These are phyloP conservation scores for Gracilinanus agilis DNA, from an alignment of 2,113 vertebrate genomes.

Conservation along the genomic window DNA sequence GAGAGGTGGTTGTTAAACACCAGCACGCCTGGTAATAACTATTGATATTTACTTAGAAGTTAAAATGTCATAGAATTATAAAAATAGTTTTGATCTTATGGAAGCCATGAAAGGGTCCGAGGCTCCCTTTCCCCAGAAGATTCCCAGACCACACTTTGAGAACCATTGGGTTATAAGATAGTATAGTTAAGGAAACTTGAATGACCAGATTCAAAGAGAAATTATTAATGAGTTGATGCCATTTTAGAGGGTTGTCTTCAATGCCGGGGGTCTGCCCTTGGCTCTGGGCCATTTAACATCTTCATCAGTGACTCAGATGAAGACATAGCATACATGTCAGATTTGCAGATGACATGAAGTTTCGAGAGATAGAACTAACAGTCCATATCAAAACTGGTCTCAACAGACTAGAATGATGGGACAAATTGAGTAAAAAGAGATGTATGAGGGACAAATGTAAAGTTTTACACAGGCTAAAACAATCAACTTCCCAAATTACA, in stretches of 20 bases:
- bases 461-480: background rate
- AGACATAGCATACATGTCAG: background rate
- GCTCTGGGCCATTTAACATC: background rate
- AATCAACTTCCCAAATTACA: background rate
- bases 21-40: background rate
- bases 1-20: background rate
- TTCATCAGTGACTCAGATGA: background rate
- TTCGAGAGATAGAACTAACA: background rate
- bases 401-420: background rate
- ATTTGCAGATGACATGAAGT: background rate
- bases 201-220: background rate
- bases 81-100: background rate
- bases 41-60: background rate
- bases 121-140: background rate
- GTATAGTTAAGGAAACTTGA: background rate
- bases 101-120: background rate
- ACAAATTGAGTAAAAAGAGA: background rate
- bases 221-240: background rate
- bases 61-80: background rate
- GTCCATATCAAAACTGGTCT: background rate
- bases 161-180: background rate
- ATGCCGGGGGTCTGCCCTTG: background rate
- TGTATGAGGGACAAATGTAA: background rate
- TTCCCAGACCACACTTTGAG: background rate
- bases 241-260: background rate